Evolutionary conservation across 1,140 invertebrate genomes (phyloP).

Genomic region (Lucilia sericata): DNA sequence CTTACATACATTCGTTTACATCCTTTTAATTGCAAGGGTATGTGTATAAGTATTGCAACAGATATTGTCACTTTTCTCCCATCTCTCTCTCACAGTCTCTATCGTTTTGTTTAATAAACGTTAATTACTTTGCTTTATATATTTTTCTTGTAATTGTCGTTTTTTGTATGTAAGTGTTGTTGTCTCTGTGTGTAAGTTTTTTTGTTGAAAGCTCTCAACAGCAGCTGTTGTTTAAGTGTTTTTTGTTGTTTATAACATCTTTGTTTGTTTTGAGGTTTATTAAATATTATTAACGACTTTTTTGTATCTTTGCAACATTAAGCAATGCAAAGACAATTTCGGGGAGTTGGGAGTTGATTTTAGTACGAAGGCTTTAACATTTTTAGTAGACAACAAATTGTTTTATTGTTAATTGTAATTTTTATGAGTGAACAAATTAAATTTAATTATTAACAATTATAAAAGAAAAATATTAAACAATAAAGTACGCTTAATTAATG

Average conservation of each 20-base stretch:
- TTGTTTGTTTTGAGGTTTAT: slow-evolving; percentile 49
- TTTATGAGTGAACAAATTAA: slow-evolving; percentile 22
- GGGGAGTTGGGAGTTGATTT: background rate
- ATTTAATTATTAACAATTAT: slow-evolving; percentile 42
- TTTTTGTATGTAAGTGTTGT: slow-evolving; percentile 11
- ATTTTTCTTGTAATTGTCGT: slow-evolving; percentile 2
- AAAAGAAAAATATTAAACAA: background rate
- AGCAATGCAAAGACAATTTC: background rate
- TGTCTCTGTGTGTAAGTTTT: background rate
- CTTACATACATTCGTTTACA: background rate
- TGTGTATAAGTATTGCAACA: slow-evolving; percentile 27
- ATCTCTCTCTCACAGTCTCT: background rate
- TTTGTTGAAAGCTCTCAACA: background rate
- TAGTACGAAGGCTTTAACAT: background rate
- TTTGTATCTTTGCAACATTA: background rate
- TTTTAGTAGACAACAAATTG: slow-evolving; percentile 24
- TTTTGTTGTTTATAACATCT: slow-evolving; percentile 31
- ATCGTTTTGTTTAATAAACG: slow-evolving; percentile 33
- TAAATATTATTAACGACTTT: slow-evolving; percentile 30
- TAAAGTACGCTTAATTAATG: background rate
- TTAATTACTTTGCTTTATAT: slow-evolving; percentile 39
- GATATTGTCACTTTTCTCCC: slow-evolving; percentile 17
- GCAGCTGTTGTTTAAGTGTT: slow-evolving; percentile 44
- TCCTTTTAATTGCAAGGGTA: background rate
- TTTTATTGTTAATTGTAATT: slow-evolving; percentile 25